Evolutionary conservation across 2,888 invertebrate species (phyloP).

Genomic region (Erebia aethiops): DNA sequence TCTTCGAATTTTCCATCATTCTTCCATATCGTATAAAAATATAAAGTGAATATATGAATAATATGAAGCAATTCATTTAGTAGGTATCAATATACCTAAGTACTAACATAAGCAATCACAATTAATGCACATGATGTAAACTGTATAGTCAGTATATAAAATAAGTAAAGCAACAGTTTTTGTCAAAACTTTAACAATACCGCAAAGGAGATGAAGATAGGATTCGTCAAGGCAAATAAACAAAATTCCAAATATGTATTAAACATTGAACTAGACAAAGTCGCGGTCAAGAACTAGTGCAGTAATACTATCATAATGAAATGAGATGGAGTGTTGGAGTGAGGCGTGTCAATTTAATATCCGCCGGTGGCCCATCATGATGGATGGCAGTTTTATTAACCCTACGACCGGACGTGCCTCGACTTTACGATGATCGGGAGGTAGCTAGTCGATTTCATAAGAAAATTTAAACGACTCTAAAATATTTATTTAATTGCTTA

Average conservation of each 20-base stretch:
- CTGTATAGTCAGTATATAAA: no score
- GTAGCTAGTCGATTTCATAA: constrained; percentile 49
- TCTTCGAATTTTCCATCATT: no score
- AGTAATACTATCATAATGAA: constrained; percentile 60
- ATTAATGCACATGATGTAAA: no score
- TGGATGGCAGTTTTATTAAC: constrained; percentile 71
- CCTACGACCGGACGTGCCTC: constrained; percentile 53
- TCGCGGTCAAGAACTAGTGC: constrained; percentile 29
- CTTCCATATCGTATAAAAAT: no score
- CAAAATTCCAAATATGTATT: not conserved
- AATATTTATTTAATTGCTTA: constrained; percentile 1
- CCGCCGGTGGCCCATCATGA: constrained; percentile 69
- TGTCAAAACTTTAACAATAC: no score
- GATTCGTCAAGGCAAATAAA: no score
- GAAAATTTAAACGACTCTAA: constrained; percentile 46
- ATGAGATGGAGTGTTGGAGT: constrained; percentile 63
- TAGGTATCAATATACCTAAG: no score
- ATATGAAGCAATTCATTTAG: no score
- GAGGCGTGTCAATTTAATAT: constrained; percentile 79
- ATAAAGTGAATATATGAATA: no score
- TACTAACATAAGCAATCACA: no score
- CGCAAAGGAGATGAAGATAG: no score
- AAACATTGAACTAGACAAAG: not conserved
- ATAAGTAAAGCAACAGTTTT: no score
- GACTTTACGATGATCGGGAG: constrained; percentile 55